Evolutionary conservation across 2,797 vertebrate genomes (phyloP).

Genomic region (Moxostoma hubbsi): DNA sequence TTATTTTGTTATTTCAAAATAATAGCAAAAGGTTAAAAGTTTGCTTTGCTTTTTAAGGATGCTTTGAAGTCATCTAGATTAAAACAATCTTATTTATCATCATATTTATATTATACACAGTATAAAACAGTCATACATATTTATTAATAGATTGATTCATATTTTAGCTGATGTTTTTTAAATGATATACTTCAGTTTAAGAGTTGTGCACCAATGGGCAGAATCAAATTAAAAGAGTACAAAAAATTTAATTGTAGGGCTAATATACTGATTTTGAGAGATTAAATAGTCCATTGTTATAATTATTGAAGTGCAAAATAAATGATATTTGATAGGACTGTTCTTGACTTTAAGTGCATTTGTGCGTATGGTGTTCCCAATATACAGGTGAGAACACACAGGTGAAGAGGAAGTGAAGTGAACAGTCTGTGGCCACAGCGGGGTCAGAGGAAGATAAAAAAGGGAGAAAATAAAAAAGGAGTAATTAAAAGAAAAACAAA

Average conservation of each 20-base stretch:
- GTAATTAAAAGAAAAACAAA: slow-evolving; percentile 40
- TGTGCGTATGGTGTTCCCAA: slow-evolving; percentile 44
- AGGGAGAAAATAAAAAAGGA: slow-evolving; percentile 47
- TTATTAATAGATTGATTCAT: not conserved
- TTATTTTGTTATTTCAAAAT: no score
- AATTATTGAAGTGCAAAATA: not conserved
- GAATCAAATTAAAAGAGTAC: not conserved
- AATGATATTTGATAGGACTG: not conserved
- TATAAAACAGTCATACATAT: no score
- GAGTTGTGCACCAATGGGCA: no score
- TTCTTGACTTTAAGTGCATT: slow-evolving; percentile 51
- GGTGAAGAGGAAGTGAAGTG: slow-evolving; percentile 70
- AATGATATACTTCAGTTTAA: not conserved
- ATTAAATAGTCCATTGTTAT: no score
- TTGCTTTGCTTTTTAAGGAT: not conserved
- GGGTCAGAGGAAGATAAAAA: slow-evolving; percentile 62
- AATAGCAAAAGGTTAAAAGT: no score
- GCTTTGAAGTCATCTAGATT: not conserved
- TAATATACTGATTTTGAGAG: no score
- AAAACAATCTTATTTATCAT: not conserved
- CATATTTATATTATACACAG: no score
- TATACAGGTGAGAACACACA: slow-evolving; percentile 65
- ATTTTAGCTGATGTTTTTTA: not conserved
- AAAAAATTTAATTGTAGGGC: no score
- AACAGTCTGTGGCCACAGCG: slow-evolving; percentile 76